Conservation (phyloP, 1,140 invertebrate species). For the Drosophila albomicans region DNA sequence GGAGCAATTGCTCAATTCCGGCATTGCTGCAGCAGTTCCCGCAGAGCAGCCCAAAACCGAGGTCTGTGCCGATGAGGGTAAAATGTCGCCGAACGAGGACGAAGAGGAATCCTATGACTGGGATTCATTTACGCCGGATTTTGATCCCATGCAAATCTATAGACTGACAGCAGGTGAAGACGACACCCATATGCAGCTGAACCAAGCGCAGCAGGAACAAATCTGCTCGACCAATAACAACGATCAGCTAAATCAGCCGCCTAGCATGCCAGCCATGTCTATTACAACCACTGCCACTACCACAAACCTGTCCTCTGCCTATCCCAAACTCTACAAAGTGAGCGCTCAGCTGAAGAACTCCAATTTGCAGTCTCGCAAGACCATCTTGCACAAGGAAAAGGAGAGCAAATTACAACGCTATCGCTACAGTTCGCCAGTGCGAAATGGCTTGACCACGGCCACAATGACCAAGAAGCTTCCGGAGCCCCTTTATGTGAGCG, state of each 20-base stretch:
- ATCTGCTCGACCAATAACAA: neutral
- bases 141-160: constrained; percentile 3
- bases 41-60: neutral
- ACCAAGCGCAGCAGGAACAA: constrained; percentile 1
- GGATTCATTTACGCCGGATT: constrained; percentile 25
- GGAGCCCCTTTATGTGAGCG: neutral
- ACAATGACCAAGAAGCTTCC: neutral
- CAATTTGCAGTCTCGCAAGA: neutral
- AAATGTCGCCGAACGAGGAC: neutral
- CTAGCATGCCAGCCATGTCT: neutral
- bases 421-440: constrained; percentile 1
- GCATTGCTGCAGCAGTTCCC: neutral
- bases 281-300: neutral
- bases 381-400: constrained; percentile 18
- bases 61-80: neutral
- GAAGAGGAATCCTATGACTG: constrained; percentile 28
- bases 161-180: neutral
- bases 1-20: constrained; percentile 3
- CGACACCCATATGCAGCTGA: neutral
- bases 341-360: constrained; percentile 13
- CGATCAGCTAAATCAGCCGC: neutral
- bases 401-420: constrained; percentile 24
- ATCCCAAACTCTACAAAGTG: constrained; percentile 27
- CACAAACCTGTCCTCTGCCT: neutral
- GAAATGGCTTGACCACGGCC: neutral